Evolutionary conservation across 1,140 invertebrate genomes (phyloP).

Genomic region (Anastrepha obliqua): DNA sequence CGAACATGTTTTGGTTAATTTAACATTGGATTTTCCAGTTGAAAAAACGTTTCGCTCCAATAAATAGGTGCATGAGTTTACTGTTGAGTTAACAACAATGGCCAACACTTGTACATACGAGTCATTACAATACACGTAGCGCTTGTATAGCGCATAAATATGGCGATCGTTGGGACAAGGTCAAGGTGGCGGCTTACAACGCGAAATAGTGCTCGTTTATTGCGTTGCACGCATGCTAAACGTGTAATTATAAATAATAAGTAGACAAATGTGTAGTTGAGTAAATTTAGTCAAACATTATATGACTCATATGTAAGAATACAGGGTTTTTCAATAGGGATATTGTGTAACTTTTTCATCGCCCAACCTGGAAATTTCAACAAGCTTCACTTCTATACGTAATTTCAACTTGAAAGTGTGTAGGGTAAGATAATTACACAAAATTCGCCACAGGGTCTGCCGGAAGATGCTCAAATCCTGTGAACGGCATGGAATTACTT

Average conservation of each 20-base stretch:
- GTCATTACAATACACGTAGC: background rate
- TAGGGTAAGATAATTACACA: too few relatives aligned
- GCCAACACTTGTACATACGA: background rate
- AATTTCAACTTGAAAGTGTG: too few relatives aligned
- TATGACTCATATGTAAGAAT: too few relatives aligned
- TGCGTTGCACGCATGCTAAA: background rate
- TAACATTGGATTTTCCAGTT: background rate
- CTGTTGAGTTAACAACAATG: background rate
- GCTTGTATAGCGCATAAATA: background rate
- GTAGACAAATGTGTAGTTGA: background rate
- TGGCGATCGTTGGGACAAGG: background rate
- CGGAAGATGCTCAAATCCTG: too few relatives aligned
- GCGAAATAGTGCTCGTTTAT: background rate
- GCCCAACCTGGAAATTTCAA: too few relatives aligned
- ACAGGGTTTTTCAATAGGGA: too few relatives aligned
- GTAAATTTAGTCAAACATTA: background rate
- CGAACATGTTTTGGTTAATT: background rate
- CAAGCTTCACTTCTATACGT: too few relatives aligned
- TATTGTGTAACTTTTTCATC: too few relatives aligned
- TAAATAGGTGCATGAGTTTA: conserved; percentile 16
- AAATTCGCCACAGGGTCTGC: too few relatives aligned
- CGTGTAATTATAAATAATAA: background rate
- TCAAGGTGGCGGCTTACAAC: background rate
- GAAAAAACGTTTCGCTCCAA: conserved; percentile 25
- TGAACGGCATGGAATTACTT: too few relatives aligned